Conservation (phyloP, 2,113 vertebrate genomes). For the Tetrax tetrax region DNA sequence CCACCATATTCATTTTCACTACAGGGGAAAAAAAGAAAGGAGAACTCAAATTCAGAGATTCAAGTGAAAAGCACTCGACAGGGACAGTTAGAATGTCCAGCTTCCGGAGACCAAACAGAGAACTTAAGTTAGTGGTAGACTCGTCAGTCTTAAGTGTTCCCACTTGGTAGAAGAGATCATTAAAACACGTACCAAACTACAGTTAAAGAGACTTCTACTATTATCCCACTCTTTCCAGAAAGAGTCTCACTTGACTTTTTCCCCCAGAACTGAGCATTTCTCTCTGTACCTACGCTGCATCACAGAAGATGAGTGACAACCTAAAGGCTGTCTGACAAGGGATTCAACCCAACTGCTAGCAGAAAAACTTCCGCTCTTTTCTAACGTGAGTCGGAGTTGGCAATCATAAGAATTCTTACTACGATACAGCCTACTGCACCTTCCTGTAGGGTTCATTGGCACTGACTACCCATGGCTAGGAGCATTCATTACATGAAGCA, state of each 20-base stretch:
- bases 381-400: not conserved
- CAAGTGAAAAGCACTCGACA: not conserved
- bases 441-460: slow-evolving; percentile 17
- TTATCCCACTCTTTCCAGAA: not conserved
- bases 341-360: not conserved
- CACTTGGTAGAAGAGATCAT: not conserved
- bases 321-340: not conserved
- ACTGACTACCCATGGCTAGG: not conserved
- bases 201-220: not conserved
- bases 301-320: not conserved
- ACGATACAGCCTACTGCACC: not conserved
- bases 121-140: not conserved
- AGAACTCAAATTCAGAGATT: slow-evolving; percentile 5
- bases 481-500: not conserved
- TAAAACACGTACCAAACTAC: not conserved
- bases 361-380: not conserved
- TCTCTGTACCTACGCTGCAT: not conserved
- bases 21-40: not conserved
- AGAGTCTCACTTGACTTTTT: not conserved
- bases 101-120: not conserved
- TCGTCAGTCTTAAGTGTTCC: not conserved
- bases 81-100: not conserved
- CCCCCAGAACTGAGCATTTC: not conserved
- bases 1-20: slow-evolving; percentile 35
- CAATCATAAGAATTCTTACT: not conserved